Base-by-base conservation (phyloP, 2,888 invertebrate species). In the Prosapia bicincta region DNA sequence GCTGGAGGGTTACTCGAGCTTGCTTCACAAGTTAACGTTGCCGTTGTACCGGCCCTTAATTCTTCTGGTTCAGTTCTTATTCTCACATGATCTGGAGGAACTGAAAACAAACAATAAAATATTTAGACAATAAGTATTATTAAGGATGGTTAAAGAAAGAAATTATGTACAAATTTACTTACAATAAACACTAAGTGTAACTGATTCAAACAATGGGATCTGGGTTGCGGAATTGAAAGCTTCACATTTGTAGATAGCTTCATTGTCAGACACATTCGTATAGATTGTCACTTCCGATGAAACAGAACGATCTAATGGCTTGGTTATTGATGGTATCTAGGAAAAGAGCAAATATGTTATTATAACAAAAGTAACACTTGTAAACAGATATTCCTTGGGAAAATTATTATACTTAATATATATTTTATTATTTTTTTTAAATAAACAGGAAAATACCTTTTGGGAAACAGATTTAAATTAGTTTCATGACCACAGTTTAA, bases 1-100 rank as follows among this genome's bases (percentile, higher is more conserved):
- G 97, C 95, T 1, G 95, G 92, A 0, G 98, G 98, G 85, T 97
- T 97, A 83, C 96, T 96, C 76, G 95, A 94, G 67, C 94, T 94
- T 0, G 96, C 94, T 83, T 95, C 95, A 82, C 98, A 98, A 81
- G 90, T 92, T 77, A 98, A 86, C 23, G 91, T 92, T 6, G 94
- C 94, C 84, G 90, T 90, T 79, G 90, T 88, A 76, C 95, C 95
- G 5, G 95, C 94, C 82, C 91, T 91, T 75, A 96, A 88, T 81
- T 93, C 92, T 74, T 88, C 88, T 0, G 97, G 97, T 79, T 93
- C 92, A 38, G 92, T 91, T 76, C 91, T 90, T 75, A 98, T 95
- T 85, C 92, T 93, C 20, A 98, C 95, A 69, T 92, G 91, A 83
- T 94, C 93, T 9, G 98, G 97, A 3, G 97, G 93, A 87, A 96